Conservation (phyloP, 2,888 invertebrate genomes). For the Dilophus febrilis region DNA sequence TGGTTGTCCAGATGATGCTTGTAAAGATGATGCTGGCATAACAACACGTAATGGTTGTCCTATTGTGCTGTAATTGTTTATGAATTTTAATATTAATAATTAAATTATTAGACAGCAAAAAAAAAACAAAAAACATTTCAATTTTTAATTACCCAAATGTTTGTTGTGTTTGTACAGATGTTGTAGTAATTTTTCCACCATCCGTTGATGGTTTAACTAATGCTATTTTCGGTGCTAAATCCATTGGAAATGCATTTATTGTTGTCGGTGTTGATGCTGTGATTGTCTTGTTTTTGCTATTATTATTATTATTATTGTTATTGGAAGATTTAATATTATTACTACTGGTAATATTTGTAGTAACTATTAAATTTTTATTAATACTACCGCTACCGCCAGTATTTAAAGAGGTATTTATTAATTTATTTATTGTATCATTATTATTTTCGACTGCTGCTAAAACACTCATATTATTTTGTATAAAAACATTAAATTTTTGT, state of each 20-base stretch:
- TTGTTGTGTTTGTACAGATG: conserved; percentile 5
- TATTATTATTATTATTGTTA: too few species aligned
- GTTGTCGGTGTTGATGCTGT: too few species aligned
- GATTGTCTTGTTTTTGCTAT: too few species aligned
- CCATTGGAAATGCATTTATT: conserved; percentile 20
- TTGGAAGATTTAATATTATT: too few species aligned
- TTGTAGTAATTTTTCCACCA: conserved; percentile 17
- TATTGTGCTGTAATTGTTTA: neutral
- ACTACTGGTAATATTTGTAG: too few species aligned
- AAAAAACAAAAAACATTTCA: neutral
- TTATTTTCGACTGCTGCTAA: too few species aligned
- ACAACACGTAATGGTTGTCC: conserved; percentile 7
- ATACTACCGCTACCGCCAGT: too few species aligned
- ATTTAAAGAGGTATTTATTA: too few species aligned
- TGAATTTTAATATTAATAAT: neutral
- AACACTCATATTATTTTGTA: too few species aligned
- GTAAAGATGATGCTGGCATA: conserved; percentile 5
- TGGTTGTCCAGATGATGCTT: conserved; percentile 19
- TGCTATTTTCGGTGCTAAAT: conserved; percentile 34
- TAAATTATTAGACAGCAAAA: neutral
- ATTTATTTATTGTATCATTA: too few species aligned
- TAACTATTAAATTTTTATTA: too few species aligned
- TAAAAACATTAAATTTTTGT: too few species aligned
- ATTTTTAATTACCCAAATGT: conserved; percentile 7
- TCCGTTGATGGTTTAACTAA: conserved; percentile 33